Percentiles rank a stretch among this genome's conserved stretches.
phyloP scores from a whole-genome alignment of 2,113 vertebrate genomes.

The Tragulus kanchil region DNA sequence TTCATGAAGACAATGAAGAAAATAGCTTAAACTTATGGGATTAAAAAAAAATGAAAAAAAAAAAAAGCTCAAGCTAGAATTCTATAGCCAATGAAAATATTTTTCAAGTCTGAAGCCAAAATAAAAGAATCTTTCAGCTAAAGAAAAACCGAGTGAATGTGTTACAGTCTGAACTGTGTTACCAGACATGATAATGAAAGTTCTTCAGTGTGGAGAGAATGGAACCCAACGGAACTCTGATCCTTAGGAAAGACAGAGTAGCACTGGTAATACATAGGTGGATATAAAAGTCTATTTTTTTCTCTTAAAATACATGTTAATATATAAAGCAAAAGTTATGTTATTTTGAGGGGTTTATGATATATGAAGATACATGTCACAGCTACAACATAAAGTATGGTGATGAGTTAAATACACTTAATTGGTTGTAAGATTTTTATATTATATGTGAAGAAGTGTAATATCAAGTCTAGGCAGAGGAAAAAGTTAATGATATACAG shows the following conservation, averaged over 20 bases:
- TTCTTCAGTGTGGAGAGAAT: neutral
- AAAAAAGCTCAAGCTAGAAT: neutral
- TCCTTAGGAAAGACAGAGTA: neutral
- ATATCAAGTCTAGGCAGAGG: neutral
- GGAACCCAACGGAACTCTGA: neutral
- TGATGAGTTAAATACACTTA: neutral
- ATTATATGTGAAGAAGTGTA: neutral
- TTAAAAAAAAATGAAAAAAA: neutral
- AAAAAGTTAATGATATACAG: neutral
- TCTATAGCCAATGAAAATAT: neutral
- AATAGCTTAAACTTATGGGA: neutral
- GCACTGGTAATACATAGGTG: neutral
- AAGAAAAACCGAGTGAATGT: neutral
- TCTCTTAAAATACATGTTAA: neutral
- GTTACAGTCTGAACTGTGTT: neutral
- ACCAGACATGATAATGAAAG: neutral
- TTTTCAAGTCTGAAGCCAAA: neutral
- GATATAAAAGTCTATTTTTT: neutral
- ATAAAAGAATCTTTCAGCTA: slow-evolving; percentile 17
- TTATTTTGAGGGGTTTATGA: neutral
- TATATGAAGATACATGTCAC: neutral
- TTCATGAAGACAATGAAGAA: neutral
- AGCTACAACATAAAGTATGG: neutral
- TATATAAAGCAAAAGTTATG: neutral
- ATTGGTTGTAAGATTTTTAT: neutral